Evolutionary conservation across 2,888 invertebrate species (phyloP).

Genomic region (Apotomis turbidana): DNA sequence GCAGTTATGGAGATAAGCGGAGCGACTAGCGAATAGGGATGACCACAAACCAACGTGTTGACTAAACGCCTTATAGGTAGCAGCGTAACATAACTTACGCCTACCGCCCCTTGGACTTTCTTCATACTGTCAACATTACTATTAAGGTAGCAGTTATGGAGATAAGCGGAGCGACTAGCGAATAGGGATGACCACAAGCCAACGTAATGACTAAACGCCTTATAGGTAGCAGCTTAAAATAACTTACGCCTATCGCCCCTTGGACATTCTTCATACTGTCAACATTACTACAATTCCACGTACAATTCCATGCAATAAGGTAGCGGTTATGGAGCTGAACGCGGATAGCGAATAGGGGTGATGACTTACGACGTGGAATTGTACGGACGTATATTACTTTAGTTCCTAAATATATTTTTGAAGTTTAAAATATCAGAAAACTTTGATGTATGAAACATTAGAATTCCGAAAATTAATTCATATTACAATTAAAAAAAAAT

Average conservation of each 20-base stretch:
- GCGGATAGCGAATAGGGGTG: slow-evolving; percentile 14
- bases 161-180: slow-evolving; percentile 35
- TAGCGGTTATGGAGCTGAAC: slow-evolving; percentile 16
- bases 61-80: slow-evolving; percentile 50
- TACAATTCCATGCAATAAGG: slow-evolving; percentile 23
- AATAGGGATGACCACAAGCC: not conserved
- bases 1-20: slow-evolving; percentile 15
- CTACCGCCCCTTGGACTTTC: slow-evolving; percentile 51
- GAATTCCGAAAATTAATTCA: no score
- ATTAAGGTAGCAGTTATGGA: slow-evolving; percentile 29
- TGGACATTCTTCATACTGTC: slow-evolving; percentile 54
- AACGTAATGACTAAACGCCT: slow-evolving; percentile 50
- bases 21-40: slow-evolving; percentile 27
- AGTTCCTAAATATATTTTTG: no score
- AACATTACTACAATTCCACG: slow-evolving; percentile 43
- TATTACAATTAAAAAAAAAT: no score
- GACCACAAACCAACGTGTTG: slow-evolving; percentile 43
- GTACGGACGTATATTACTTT: no score
- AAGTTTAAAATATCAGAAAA: no score
- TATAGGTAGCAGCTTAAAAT: slow-evolving; percentile 44
- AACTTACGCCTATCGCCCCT: slow-evolving; percentile 48
- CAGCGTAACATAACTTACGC: slow-evolving; percentile 44
- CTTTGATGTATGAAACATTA: no score
- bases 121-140: slow-evolving; percentile 52
- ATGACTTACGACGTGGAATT: no score